A percentile compares a stretch with the other conserved stretches of the same genome.
phyloP scores from a whole-genome alignment of 92 coral and sea anemone genomes.

The Paragorgia papillata region DNA sequence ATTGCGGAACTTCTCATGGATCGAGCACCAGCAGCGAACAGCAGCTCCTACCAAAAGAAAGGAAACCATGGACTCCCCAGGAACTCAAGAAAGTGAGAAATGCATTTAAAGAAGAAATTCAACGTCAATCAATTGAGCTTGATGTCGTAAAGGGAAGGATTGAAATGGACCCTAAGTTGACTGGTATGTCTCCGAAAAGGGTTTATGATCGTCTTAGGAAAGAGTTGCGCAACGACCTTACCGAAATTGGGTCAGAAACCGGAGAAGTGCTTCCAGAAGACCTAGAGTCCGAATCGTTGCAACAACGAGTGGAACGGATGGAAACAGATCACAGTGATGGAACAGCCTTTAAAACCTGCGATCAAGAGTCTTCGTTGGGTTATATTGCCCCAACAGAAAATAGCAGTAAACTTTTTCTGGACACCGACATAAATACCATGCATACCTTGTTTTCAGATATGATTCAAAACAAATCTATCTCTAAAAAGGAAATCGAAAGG shows the following conservation, averaged over 20 bases:
- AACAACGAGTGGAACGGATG: too few species aligned
- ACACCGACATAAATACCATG: background rate
- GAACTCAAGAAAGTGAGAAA: background rate
- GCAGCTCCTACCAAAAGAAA: background rate
- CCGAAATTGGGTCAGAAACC: too few species aligned
- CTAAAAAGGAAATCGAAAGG: background rate
- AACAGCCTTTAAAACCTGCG: background rate
- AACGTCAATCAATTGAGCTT: background rate
- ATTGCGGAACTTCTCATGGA: background rate
- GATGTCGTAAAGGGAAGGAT: background rate
- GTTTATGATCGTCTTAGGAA: background rate
- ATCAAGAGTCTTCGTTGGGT: conserved; percentile 1
- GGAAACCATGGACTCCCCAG: background rate
- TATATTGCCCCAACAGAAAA: conserved; percentile 8
- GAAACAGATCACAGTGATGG: too few species aligned
- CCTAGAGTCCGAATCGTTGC: too few species aligned
- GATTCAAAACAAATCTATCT: background rate
- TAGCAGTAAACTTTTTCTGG: background rate
- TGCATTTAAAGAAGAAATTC: background rate
- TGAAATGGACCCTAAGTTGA: background rate
- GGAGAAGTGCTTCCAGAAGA: too few species aligned
- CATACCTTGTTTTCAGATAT: background rate
- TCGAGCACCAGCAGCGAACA: background rate
- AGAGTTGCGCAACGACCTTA: background rate
- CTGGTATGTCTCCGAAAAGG: conserved; percentile 17